Evolutionary conservation across 2,113 vertebrate species (phyloP), one percentile per base, ranked within the genome.

Genomic region (Paracyprichromis sp.): DNA sequence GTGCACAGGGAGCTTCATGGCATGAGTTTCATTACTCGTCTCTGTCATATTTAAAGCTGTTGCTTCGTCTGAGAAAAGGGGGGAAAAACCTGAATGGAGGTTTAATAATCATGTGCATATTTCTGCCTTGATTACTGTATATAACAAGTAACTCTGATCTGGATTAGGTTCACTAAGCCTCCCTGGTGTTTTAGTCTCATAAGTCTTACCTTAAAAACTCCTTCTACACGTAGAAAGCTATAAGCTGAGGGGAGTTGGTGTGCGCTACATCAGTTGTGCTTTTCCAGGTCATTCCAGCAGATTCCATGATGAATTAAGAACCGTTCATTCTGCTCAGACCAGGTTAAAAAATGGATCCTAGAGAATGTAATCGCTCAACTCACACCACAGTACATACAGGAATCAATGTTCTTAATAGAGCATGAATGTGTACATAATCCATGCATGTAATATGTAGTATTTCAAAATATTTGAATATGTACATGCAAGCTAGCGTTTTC

Each of bases 61-160:
- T 66, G 38, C 17, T 12, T n/a, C 2, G 1, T 61, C 26, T 9
- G 1, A 38, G 9, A 34, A 61, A 40, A 47, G 10, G 14, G 6
- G 3, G 3, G 5, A 1, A 21, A 52, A 50, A 1, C 7, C 63
- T 36, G 7, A 66, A 36, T 36, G 57, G 2, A 83, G 19, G 13
- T 52, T 66, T 5, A 83, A 66, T 52, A 14, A 76, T 76, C 43
- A 19, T 76, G 43, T 66, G 45, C 82, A 8, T 52, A 38, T 82
- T 76, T 73, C 34, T 26, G 82, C 69, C 87, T 87, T 85, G 45
- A 83, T 66, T 82, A 21, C 47, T 66, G 71, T 40, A 54, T 24
- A 29, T 66, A 53, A 57, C 43, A 76, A 76, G 24, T 76, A 76
- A 17, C 14, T 47, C 40, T 29, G 43, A 12, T 76, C 71, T 19